Evolutionary conservation across 2,888 invertebrate species (phyloP).

Genomic region (Cheilosia scutellata): DNA sequence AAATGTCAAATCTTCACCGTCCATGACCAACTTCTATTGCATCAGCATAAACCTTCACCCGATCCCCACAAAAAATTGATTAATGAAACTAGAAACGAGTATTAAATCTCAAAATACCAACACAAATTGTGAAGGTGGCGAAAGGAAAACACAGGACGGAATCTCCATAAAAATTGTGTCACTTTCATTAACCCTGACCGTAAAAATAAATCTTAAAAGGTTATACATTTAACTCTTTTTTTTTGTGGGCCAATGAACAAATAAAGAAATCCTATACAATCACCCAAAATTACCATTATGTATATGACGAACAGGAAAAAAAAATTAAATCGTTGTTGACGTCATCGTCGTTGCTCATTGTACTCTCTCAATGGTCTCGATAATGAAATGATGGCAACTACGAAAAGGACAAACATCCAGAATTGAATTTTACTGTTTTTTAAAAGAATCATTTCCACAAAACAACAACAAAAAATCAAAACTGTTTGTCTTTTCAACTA

Average conservation of each 20-base stretch:
- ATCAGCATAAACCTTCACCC: neutral
- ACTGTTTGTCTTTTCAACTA: slow-evolving; percentile 32
- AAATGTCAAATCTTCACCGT: neutral
- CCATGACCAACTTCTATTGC: neutral
- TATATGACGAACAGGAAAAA: slow-evolving; percentile 14
- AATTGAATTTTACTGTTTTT: slow-evolving; percentile 65
- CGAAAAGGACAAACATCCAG: slow-evolving; percentile 14
- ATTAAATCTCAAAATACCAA: neutral
- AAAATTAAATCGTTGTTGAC: neutral
- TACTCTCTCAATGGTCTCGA: neutral
- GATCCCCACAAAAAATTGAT: slow-evolving; percentile 8
- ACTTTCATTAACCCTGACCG: slow-evolving; percentile 52
- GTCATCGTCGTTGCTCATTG: neutral
- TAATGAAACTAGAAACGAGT: slow-evolving; percentile 12
- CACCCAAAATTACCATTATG: slow-evolving; percentile 40
- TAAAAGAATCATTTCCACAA: slow-evolving; percentile 56
- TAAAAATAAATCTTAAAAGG: slow-evolving; percentile 58
- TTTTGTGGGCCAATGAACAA: slow-evolving; percentile 54
- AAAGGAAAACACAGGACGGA: neutral
- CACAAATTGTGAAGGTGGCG: neutral
- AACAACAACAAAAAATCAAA: slow-evolving; percentile 24
- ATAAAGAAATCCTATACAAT: slow-evolving; percentile 59
- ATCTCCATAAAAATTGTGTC: slow-evolving; percentile 45
- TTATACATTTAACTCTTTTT: slow-evolving; percentile 48
- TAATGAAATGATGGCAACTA: slow-evolving; percentile 17